These are phyloP conservation scores for Napeogenes inachia DNA, from an alignment of 2,888 invertebrate genomes.

Conservation along the genomic window DNA sequence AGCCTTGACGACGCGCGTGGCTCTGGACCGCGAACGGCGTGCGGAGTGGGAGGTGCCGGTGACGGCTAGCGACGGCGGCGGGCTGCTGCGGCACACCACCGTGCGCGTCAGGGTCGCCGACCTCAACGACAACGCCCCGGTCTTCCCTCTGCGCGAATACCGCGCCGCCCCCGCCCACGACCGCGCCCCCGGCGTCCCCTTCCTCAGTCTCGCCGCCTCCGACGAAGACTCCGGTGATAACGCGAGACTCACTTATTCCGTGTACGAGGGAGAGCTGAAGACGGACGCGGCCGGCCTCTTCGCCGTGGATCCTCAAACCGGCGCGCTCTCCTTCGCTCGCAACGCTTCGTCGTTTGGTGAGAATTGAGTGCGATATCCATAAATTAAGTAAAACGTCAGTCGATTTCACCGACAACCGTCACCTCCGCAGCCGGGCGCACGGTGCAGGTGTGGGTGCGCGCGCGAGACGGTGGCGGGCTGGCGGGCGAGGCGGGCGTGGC, in stretches of 20 bases:
- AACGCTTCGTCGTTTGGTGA: slow-evolving; percentile 75
- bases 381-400: no score
- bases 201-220: slow-evolving; percentile 75
- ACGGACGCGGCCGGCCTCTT: slow-evolving; percentile 82
- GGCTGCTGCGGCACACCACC: slow-evolving; percentile 84
- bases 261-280: slow-evolving; percentile 79
- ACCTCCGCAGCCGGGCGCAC: slow-evolving; percentile 80
- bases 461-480: slow-evolving; percentile 88
- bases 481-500: slow-evolving; percentile 90
- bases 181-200: slow-evolving; percentile 51
- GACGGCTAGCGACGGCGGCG: slow-evolving; percentile 89
- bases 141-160: slow-evolving; percentile 86
- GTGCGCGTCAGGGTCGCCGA: slow-evolving; percentile 89
- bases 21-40: slow-evolving; percentile 85
- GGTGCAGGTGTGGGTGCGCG: slow-evolving; percentile 93
- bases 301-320: slow-evolving; percentile 84
- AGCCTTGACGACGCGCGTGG: slow-evolving; percentile 81
- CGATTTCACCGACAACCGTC: no score
- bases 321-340: slow-evolving; percentile 82
- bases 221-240: slow-evolving; percentile 88
- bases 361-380: slow-evolving; percentile 11
- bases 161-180: slow-evolving; percentile 82
- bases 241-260: slow-evolving; percentile 84
- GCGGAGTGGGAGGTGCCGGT: slow-evolving; percentile 81
- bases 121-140: slow-evolving; percentile 89